A percentile compares a stretch with the other conserved stretches of the same genome.
These are phyloP conservation scores for Telmatherina bonti DNA, from an alignment of 2,797 vertebrate species.

Conservation along the genomic window DNA sequence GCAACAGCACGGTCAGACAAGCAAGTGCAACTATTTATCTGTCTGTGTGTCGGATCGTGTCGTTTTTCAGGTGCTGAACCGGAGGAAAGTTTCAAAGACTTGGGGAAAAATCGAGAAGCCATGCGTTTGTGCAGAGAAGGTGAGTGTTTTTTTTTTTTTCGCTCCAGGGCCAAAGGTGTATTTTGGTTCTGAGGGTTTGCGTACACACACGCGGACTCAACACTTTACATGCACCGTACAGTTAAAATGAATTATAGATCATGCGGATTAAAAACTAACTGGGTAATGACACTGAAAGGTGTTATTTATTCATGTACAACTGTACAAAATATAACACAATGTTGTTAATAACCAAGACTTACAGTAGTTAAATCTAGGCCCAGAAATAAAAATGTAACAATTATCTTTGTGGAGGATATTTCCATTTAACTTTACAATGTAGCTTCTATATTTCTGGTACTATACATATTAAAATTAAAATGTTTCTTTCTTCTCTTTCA, in stretches of 20 bases:
- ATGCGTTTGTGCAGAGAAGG: slow-evolving; percentile 99
- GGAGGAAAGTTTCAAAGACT: slow-evolving; percentile 99
- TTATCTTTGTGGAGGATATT: neutral
- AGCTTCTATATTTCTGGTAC: slow-evolving; percentile 21
- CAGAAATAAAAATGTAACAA: slow-evolving; percentile 8
- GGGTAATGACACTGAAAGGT: slow-evolving; percentile 41
- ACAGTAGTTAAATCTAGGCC: slow-evolving; percentile 25
- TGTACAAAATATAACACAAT: slow-evolving; percentile 50
- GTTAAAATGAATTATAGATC: slow-evolving; percentile 44
- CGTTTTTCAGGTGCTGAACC: slow-evolving; percentile 89
- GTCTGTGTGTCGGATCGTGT: slow-evolving; percentile 72
- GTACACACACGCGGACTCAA: slow-evolving; percentile 51
- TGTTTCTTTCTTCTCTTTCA: neutral
- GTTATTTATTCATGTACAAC: slow-evolving; percentile 37
- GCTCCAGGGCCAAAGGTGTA: slow-evolving; percentile 73
- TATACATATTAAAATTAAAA: slow-evolving; percentile 9
- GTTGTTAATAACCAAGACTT: slow-evolving; percentile 37
- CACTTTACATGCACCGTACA: slow-evolving; percentile 54
- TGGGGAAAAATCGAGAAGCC: slow-evolving; percentile 96
- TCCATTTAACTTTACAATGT: slow-evolving; percentile 2
- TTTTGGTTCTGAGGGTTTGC: slow-evolving; percentile 74
- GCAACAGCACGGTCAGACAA: slow-evolving; percentile 77
- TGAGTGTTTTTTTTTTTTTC: slow-evolving; percentile 81
- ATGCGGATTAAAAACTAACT: slow-evolving; percentile 33
- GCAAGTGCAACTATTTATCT: slow-evolving; percentile 86